A percentile compares a stretch with the other conserved stretches of the same genome.
Evolutionary conservation across 2,888 invertebrate species (phyloP).

Genomic region (Meghimatium bilineatum): DNA sequence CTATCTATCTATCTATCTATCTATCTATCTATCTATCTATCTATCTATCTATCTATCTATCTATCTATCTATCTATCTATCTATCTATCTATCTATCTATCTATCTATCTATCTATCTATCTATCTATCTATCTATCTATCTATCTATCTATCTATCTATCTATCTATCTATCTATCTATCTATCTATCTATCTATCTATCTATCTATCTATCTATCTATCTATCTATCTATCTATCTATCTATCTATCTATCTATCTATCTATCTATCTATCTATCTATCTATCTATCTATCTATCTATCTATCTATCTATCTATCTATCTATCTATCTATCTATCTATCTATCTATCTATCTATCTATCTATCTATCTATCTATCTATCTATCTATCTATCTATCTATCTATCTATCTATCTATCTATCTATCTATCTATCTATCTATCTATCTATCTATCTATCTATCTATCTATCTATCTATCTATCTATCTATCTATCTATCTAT

Average conservation of each 20-base stretch:
- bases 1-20: too few relatives aligned
- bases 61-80: too few relatives aligned
- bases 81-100: too few relatives aligned
- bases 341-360: not conserved
- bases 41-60: too few relatives aligned
- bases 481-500: not conserved
- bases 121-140: too few relatives aligned
- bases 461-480: conserved; percentile 2
- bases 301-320: conserved; percentile 1
- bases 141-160: too few relatives aligned
- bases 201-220: too few relatives aligned
- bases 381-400: conserved; percentile 2
- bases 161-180: too few relatives aligned
- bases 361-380: conserved; percentile 1
- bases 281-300: conserved; percentile 1
- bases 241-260: not conserved
- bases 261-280: not conserved
- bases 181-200: too few relatives aligned
- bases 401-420: conserved; percentile 4
- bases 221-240: not conserved
- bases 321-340: conserved; percentile 1
- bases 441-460: conserved; percentile 1
- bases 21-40: too few relatives aligned
- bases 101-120: too few relatives aligned
- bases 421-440: conserved; percentile 10